Conservation (phyloP, 30 jellyfish, hydroid and myxozoan species). For the Sanderia malayensis region DNA sequence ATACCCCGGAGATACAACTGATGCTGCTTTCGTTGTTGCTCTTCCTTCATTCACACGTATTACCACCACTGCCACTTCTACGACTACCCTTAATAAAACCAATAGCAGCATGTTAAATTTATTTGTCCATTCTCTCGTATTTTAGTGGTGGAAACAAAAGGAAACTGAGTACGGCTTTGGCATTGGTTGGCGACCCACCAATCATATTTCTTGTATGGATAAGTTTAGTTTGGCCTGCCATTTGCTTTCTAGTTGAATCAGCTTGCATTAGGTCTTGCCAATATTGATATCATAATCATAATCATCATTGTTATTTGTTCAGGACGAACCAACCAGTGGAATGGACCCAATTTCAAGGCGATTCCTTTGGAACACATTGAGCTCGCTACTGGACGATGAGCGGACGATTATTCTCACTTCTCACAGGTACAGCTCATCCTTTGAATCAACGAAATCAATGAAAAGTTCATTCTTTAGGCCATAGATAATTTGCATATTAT, state of each 20-base stretch:
- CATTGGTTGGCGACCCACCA: slow-evolving; percentile 93
- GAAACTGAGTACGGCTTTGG: slow-evolving; percentile 92
- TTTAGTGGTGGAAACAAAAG: slow-evolving; percentile 89
- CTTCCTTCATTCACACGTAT: too few relatives aligned
- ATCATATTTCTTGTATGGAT: slow-evolving; percentile 60
- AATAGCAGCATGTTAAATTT: not conserved
- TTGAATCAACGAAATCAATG: not conserved
- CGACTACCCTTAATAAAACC: not conserved
- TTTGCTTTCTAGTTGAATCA: not conserved
- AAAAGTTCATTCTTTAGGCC: not conserved
- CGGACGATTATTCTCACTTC: slow-evolving; percentile 90
- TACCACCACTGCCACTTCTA: not conserved
- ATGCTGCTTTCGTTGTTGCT: not conserved
- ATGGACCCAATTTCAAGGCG: slow-evolving; percentile 97
- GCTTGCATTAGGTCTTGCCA: not conserved
- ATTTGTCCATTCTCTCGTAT: not conserved
- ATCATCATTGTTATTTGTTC: not conserved
- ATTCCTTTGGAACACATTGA: slow-evolving; percentile 84
- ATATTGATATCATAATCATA: too few relatives aligned
- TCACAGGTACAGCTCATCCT: slow-evolving; percentile 68
- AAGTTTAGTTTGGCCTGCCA: not conserved
- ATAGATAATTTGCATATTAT: not conserved
- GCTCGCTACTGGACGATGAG: slow-evolving; percentile 34
- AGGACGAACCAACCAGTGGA: slow-evolving; percentile 99
- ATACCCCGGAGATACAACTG: not conserved